Evolutionary conservation across 1,140 invertebrate species (phyloP), one percentile per base, ranked within the genome.

Genomic region (Neodiprion virginianus): DNA sequence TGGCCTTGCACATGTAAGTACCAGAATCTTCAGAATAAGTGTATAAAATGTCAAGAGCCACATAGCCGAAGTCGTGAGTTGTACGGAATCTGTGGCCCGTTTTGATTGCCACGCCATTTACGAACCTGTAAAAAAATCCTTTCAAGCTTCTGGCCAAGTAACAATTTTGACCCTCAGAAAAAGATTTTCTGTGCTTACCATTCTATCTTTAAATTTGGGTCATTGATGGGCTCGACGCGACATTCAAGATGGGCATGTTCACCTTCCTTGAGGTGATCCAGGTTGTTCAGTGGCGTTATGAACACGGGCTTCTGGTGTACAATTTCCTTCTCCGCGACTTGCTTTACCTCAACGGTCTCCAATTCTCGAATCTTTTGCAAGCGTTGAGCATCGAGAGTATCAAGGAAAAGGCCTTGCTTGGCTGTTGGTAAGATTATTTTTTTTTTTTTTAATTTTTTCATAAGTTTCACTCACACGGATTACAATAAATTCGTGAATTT

Each of bases 1-100:
- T 97, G 50, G 97, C 97, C 86, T 95, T 95, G 89, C 96, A 98
- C 91, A 96, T 96, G 86, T 98, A 99, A 11, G 95, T 97, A 75
- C 96, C 96, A 75, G 95, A 95, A 87, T 99, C 97, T 90, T 99
- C 97, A 69, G 95, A 91, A 85, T 97, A 98, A 1, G 95, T 93
- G 86, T 98, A 98, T 10, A 98, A 89, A 81, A 99, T 95, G 86
- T 99, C 97, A 73, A 99, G 90, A 69, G 96, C 95, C 49, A 99
- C 97, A 85, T 98, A 98, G 50, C 97, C 97, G 86, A 99, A 98
- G 83, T 99, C 97, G 87, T 98, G 96, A 23, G 95, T 96, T 40
- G 95, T 97, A 83, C 95, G 93, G 89, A 95, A 97, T 73, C 95
- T 92, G 85, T 96, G 95, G n/a, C 96, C 96, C 48, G 87, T 88